Conservation (phyloP, 2,888 invertebrate genomes). For the Bruchidius siliquastri region DNA sequence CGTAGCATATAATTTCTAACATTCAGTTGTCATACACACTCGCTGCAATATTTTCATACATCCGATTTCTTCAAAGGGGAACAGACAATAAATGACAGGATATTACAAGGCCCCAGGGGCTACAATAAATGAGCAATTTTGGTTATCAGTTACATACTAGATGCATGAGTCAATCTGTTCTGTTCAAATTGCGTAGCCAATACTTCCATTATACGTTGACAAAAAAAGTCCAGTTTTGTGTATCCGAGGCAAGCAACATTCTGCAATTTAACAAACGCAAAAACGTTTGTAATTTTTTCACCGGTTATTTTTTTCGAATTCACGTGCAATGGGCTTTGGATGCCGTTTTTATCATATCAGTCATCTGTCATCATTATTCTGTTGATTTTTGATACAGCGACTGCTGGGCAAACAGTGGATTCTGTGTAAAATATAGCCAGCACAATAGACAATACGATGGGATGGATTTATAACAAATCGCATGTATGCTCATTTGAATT, state of each 20-base stretch:
- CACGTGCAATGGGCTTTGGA: background rate
- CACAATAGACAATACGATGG: too few relatives aligned
- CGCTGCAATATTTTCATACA: background rate
- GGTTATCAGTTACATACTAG: background rate
- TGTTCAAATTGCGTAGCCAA: background rate
- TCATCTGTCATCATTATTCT: background rate
- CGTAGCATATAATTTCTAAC: background rate
- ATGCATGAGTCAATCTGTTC: background rate
- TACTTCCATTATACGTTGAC: background rate
- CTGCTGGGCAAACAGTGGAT: background rate
- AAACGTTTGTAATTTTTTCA: background rate
- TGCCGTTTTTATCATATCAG: background rate
- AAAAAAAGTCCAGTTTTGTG: background rate
- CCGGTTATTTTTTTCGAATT: background rate
- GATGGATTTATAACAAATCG: background rate
- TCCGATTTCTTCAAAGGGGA: background rate
- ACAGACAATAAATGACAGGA: background rate
- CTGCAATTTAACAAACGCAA: background rate
- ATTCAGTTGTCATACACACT: background rate
- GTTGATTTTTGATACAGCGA: background rate
- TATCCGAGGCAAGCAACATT: background rate
- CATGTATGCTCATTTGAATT: background rate
- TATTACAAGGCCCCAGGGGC: background rate
- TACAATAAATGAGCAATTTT: background rate
- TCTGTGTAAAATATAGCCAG: background rate